A percentile compares a stretch with the other conserved stretches of the same genome.
Evolutionary conservation across 2,797 vertebrate species (phyloP).

Genomic region (Muscicapa striata): DNA sequence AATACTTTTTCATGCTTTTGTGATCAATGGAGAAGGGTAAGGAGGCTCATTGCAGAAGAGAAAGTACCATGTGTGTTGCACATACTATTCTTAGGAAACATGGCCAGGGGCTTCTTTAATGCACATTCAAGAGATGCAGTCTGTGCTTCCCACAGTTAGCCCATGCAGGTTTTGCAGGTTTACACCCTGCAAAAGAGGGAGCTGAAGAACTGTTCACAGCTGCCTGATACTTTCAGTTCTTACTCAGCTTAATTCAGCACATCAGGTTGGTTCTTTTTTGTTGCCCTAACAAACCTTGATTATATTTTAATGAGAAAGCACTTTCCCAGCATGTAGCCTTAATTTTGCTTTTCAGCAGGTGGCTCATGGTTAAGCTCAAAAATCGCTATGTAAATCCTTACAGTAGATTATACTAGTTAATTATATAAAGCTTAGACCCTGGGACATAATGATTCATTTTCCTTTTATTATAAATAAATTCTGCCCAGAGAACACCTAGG

Average conservation of each 20-base stretch:
- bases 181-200: background rate
- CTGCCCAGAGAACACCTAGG: background rate
- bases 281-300: conserved; percentile 29
- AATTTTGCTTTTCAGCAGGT: conserved; percentile 50
- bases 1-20: background rate
- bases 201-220: background rate
- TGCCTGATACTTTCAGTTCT: background rate
- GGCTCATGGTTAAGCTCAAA: conserved; percentile 15
- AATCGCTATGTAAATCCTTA: conserved; percentile 6
- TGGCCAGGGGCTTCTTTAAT: background rate
- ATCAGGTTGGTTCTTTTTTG: background rate
- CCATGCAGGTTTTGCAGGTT: background rate
- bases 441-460: conserved; percentile 40
- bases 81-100: background rate
- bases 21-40: background rate
- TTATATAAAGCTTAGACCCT: background rate
- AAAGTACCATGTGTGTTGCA: background rate
- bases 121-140: background rate
- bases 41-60: background rate
- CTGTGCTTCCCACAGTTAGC: background rate
- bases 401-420: background rate
- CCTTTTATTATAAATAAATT: conserved; percentile 43
- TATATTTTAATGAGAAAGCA: conserved; percentile 42
- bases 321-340: background rate
- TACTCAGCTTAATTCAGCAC: background rate